These are phyloP conservation scores for Plusia festucae DNA, from an alignment of 2,888 invertebrate species.

Conservation along the genomic window DNA sequence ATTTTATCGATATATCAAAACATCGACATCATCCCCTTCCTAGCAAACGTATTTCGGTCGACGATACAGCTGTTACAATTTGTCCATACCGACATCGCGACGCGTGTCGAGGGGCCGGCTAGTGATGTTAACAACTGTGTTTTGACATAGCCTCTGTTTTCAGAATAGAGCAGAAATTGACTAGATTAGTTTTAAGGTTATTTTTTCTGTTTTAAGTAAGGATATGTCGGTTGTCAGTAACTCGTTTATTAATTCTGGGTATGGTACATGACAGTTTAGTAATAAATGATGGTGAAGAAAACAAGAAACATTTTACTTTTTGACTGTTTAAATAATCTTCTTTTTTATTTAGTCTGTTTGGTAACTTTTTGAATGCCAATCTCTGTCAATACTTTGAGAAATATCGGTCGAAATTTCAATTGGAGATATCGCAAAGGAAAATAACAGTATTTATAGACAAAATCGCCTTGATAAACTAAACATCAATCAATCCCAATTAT, in stretches of 20 bases:
- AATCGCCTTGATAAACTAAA: neutral
- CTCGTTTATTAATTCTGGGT: neutral
- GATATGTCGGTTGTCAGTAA: constrained; percentile 4
- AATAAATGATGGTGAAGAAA: neutral
- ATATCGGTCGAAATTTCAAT: no score
- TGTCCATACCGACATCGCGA: constrained; percentile 76
- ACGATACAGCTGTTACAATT: constrained; percentile 82
- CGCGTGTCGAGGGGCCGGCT: constrained; percentile 67
- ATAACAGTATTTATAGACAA: no score
- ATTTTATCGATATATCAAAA: neutral
- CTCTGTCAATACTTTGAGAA: no score
- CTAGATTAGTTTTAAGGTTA: constrained; percentile 38
- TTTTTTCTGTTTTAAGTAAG: constrained; percentile 25
- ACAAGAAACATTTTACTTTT: neutral
- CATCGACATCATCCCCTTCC: constrained; percentile 45
- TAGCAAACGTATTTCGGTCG: constrained; percentile 80
- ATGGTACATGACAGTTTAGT: neutral
- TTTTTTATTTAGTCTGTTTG: neutral
- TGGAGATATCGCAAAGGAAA: no score
- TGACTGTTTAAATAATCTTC: neutral
- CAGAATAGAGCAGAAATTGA: constrained; percentile 63
- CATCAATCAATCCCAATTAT: constrained; percentile 20
- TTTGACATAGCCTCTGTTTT: constrained; percentile 83
- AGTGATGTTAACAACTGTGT: constrained; percentile 86
- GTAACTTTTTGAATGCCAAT: no score